Evolutionary conservation across 2,888 invertebrate genomes (phyloP).

Genomic region (Anaspis maculata): DNA sequence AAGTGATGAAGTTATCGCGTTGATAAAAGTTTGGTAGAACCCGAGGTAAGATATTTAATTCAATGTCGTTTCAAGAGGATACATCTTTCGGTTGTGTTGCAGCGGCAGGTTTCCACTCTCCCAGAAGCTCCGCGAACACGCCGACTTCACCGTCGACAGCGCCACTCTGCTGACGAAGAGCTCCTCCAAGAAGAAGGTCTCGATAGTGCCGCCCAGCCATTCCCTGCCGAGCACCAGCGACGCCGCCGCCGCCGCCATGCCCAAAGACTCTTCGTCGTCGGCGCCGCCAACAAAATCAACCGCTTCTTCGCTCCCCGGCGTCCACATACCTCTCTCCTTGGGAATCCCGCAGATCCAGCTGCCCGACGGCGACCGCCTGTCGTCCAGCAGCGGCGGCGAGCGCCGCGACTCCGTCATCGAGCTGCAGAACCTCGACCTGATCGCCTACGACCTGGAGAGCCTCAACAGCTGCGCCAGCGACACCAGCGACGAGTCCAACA

Average conservation of each 20-base stretch:
- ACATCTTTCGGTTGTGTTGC: neutral
- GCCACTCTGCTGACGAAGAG: slow-evolving; percentile 24
- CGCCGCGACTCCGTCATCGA: slow-evolving; percentile 44
- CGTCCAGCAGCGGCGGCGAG: slow-evolving; percentile 30
- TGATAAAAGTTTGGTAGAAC: no score
- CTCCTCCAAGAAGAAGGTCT: slow-evolving; percentile 41
- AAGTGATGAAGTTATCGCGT: no score
- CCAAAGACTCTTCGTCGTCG: neutral
- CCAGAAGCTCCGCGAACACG: slow-evolving; percentile 40
- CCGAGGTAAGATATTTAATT: no score
- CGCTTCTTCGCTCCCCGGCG: slow-evolving; percentile 25
- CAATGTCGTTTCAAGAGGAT: no score
- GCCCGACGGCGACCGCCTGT: slow-evolving; percentile 27
- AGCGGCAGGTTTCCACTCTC: slow-evolving; percentile 38
- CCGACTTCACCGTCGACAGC: slow-evolving; percentile 34
- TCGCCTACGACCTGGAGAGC: slow-evolving; percentile 33
- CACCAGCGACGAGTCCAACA: slow-evolving; percentile 22
- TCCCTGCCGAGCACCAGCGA: slow-evolving; percentile 40
- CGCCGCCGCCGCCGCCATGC: neutral
- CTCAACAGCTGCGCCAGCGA: slow-evolving; percentile 34
- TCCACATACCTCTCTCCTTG: slow-evolving; percentile 2
- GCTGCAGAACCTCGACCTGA: slow-evolving; percentile 38
- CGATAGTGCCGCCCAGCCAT: slow-evolving; percentile 39
- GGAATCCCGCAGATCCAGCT: slow-evolving; percentile 28
- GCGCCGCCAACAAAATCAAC: no score